Evolutionary conservation across 2,797 vertebrate genomes (phyloP).

Genomic region (Danio kyathit): DNA sequence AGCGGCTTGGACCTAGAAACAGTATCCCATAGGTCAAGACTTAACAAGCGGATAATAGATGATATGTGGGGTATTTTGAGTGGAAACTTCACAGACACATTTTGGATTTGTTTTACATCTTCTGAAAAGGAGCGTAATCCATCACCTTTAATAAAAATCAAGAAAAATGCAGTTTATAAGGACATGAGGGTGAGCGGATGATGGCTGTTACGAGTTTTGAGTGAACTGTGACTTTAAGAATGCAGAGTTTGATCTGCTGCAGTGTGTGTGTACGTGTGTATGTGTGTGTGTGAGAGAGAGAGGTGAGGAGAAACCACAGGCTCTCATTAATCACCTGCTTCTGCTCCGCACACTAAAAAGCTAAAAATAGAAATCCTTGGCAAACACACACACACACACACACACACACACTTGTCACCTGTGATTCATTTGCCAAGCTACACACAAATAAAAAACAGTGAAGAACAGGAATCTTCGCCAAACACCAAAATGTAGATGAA

Average conservation of each 20-base stretch:
- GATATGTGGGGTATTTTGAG: too few relatives aligned
- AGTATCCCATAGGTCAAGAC: too few relatives aligned
- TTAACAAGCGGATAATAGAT: too few relatives aligned
- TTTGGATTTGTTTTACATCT: too few relatives aligned
- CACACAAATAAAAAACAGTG: slow-evolving; percentile 1
- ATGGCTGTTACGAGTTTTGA: neutral
- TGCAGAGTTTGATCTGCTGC: slow-evolving; percentile 3
- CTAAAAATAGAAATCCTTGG: slow-evolving; percentile 56
- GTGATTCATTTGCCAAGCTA: slow-evolving; percentile 11
- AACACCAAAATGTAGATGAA: neutral
- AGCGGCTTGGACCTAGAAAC: too few relatives aligned
- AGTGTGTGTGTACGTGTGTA: slow-evolving; percentile 14
- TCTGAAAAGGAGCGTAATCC: too few relatives aligned
- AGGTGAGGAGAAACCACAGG: slow-evolving; percentile 29
- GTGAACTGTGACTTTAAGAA: neutral
- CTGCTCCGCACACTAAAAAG: slow-evolving; percentile 4
- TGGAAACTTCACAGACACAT: too few relatives aligned
- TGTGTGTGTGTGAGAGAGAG: too few relatives aligned
- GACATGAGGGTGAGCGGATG: too few relatives aligned
- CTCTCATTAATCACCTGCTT: slow-evolving; percentile 56
- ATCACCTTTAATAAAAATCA: too few relatives aligned
- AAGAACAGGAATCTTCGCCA: neutral
- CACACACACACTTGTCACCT: slow-evolving; percentile 51
- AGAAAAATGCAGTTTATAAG: too few relatives aligned
- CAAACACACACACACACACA: slow-evolving; percentile 52